Evolutionary conservation across 2,888 invertebrate species (phyloP).

Genomic region (Stegana nigrithorax): DNA sequence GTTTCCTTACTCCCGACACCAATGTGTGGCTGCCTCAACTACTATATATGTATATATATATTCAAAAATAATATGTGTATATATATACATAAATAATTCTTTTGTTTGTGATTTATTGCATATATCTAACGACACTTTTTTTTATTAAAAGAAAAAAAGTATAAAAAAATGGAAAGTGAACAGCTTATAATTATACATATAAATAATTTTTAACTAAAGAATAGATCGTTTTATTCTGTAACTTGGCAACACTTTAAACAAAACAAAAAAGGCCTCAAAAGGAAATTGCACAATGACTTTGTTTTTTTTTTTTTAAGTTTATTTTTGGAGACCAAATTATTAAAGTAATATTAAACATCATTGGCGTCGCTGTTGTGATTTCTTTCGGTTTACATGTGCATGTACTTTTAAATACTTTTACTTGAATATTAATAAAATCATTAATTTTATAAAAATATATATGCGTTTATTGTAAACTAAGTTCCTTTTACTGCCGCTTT

Average conservation of each 20-base stretch:
- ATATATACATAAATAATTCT: slow-evolving; percentile 4
- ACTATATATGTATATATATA: slow-evolving; percentile 6
- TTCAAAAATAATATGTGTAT: neutral
- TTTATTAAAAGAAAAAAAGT: neutral
- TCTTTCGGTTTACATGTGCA: neutral
- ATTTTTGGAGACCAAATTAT: neutral
- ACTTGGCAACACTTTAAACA: neutral
- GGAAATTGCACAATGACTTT: neutral
- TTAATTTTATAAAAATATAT: slow-evolving; percentile 34
- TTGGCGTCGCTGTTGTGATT: neutral
- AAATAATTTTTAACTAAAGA: neutral
- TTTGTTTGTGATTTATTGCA: slow-evolving; percentile 17
- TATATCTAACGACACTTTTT: slow-evolving; percentile 7
- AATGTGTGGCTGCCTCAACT: neutral
- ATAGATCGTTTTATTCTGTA: neutral
- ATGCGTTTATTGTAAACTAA: slow-evolving; percentile 48
- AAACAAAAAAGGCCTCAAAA: neutral
- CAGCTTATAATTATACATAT: neutral
- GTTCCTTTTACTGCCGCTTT: slow-evolving; percentile 45
- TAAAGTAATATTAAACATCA: neutral
- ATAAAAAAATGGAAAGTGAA: neutral
- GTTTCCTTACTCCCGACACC: neutral
- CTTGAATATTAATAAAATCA: neutral
- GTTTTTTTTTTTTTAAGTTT: neutral
- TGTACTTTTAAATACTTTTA: no score